Evolutionary conservation across 2,888 invertebrate genomes (phyloP).

Genomic region (Parapristionchus giblindavisi): DNA sequence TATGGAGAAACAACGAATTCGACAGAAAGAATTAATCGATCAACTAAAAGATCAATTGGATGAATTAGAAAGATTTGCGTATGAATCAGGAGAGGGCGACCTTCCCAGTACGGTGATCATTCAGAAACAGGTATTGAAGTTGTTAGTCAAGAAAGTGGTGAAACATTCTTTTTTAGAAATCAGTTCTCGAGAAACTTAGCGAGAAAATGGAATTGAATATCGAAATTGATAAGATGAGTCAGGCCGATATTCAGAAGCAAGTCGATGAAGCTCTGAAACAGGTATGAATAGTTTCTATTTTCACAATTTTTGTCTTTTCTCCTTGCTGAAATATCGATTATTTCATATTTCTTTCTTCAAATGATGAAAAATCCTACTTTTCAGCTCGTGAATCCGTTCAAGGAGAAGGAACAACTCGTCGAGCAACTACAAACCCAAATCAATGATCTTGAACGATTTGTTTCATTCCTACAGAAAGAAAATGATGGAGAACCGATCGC

Average conservation of each 20-base stretch:
- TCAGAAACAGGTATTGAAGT: slow-evolving; percentile 80
- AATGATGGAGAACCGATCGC: slow-evolving; percentile 32
- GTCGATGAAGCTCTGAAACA: slow-evolving; percentile 89
- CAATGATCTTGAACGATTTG: slow-evolving; percentile 94
- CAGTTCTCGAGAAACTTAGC: slow-evolving; percentile 73
- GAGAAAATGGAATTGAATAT: slow-evolving; percentile 81
- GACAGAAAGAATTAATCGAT: slow-evolving; percentile 84
- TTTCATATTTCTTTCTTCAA: neutral
- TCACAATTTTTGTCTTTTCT: neutral
- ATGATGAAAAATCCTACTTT: slow-evolving; percentile 12
- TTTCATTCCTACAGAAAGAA: slow-evolving; percentile 86
- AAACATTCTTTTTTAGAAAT: slow-evolving; percentile 74
- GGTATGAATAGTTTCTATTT: slow-evolving; percentile 68
- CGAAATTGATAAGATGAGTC: slow-evolving; percentile 80
- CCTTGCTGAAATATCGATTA: neutral
- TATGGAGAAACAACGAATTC: slow-evolving; percentile 24
- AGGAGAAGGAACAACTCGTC: slow-evolving; percentile 95
- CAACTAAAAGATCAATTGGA: slow-evolving; percentile 89
- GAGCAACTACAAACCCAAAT: slow-evolving; percentile 95
- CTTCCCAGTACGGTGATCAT: slow-evolving; percentile 77
- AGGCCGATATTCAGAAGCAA: slow-evolving; percentile 85
- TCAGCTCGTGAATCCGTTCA: slow-evolving; percentile 87
- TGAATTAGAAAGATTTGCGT: slow-evolving; percentile 90
- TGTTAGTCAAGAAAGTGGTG: no score
- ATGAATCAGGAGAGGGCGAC: slow-evolving; percentile 75